Percentiles rank a stretch among this genome's conserved stretches.
phyloP scores from a whole-genome alignment of 2,797 vertebrate species.

The Melanotaenia trifasciata region DNA sequence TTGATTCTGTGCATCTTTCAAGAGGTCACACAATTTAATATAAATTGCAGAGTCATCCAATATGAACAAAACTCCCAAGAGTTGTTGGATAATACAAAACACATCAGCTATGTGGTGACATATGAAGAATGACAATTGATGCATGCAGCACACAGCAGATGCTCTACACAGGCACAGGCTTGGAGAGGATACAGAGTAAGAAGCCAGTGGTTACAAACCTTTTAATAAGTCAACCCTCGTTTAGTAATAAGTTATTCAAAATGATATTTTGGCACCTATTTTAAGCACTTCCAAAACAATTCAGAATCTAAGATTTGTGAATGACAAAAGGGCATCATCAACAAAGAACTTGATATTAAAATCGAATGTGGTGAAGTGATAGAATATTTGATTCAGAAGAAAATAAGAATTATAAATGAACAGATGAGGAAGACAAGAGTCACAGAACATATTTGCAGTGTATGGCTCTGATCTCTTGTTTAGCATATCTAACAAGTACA shows the following conservation, averaged over 20 bases:
- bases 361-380: not conserved
- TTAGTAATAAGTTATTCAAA: not conserved
- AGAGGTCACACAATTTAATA: not conserved
- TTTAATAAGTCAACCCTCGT: constrained; percentile 1
- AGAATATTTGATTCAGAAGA: not conserved
- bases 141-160: constrained; percentile 8
- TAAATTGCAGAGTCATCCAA: not conserved
- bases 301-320: not conserved
- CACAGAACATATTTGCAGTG: not conserved
- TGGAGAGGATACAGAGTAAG: not conserved
- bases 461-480: constrained; percentile 1
- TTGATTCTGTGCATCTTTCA: not conserved
- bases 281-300: not conserved
- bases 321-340: not conserved
- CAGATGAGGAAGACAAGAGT: not conserved
- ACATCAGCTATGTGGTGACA: constrained; percentile 1
- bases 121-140: constrained; percentile 7
- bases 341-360: not conserved
- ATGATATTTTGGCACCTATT: not conserved
- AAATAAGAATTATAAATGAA: not conserved
- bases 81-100: not conserved
- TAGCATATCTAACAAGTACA: constrained; percentile 32
- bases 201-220: not conserved
- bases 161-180: constrained; percentile 5
- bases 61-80: not conserved